phyloP scores from a whole-genome alignment of 2,113 vertebrate species.

The Aythya baeri region DNA sequence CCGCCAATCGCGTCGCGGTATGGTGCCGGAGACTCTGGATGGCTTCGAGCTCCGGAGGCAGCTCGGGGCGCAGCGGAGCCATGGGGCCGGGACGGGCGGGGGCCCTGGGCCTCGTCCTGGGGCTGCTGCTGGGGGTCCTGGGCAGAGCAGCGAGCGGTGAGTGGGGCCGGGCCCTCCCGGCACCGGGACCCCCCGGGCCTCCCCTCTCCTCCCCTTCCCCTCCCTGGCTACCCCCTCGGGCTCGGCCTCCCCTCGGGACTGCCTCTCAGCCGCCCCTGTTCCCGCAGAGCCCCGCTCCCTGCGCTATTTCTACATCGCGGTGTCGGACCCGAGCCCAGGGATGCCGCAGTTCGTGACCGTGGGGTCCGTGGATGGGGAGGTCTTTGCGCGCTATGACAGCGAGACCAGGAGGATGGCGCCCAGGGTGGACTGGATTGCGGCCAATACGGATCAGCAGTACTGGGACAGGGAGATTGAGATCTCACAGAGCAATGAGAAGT shows the following conservation, averaged over 20 bases:
- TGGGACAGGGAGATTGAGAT: fast-evolving
- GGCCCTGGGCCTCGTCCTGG: neutral
- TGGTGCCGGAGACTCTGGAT: fast-evolving
- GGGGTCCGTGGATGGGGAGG: neutral
- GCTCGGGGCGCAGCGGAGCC: neutral
- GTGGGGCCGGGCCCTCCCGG: neutral
- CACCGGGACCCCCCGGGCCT: too few species aligned
- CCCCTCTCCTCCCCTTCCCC: neutral
- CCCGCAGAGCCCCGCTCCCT: neutral
- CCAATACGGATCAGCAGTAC: neutral
- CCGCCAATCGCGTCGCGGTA: neutral
- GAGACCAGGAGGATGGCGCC: fast-evolving
- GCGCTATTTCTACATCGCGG: fast-evolving
- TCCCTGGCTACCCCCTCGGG: too few species aligned
- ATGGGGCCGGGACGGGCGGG: neutral
- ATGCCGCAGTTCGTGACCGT: neutral
- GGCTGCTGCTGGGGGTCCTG: neutral
- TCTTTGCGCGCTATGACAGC: neutral
- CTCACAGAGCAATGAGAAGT: fast-evolving
- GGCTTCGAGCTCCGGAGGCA: too few species aligned
- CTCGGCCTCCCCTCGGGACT: too few species aligned
- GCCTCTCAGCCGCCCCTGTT: too few species aligned
- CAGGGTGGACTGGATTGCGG: neutral
- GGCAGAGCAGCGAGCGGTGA: neutral
- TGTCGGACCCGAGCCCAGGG: neutral